Conservation (phyloP, 2,797 vertebrate genomes). For the Triplophysa yarkandensis region DNA sequence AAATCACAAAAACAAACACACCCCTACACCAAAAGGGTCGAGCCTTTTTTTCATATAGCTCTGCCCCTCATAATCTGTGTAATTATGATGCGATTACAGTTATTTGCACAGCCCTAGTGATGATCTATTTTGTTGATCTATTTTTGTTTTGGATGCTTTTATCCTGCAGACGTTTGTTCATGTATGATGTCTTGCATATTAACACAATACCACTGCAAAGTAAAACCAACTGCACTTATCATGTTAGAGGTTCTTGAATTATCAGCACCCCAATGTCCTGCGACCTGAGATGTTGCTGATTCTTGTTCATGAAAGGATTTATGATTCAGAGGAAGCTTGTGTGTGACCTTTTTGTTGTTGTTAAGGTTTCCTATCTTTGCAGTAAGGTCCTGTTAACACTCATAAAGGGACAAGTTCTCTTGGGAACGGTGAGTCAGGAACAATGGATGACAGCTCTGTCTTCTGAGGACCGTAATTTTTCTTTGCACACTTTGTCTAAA, state of each 20-base stretch:
- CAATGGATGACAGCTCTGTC: constrained; percentile 39
- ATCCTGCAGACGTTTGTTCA: too few species aligned
- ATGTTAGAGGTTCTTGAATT: background rate
- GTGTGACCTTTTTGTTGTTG: background rate
- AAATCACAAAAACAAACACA: too few species aligned
- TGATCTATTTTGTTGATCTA: too few species aligned
- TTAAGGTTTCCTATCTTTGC: constrained; percentile 15
- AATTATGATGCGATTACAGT: too few species aligned
- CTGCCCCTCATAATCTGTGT: too few species aligned
- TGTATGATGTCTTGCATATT: too few species aligned
- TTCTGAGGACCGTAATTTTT: constrained; percentile 24
- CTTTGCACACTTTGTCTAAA: constrained; percentile 17
- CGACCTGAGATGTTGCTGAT: background rate
- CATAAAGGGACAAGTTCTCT: background rate
- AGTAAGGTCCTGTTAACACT: constrained; percentile 21
- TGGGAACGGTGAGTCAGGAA: constrained; percentile 43
- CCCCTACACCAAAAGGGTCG: too few species aligned
- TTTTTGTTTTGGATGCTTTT: too few species aligned
- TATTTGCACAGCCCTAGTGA: too few species aligned
- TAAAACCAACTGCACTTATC: background rate
- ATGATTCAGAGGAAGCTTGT: background rate
- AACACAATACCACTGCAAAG: too few species aligned
- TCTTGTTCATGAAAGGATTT: background rate
- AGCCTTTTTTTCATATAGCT: too few species aligned
- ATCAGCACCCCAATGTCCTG: background rate